Conservation (phyloP, 1,140 invertebrate species). For the Scaptomyza graminum region DNA sequence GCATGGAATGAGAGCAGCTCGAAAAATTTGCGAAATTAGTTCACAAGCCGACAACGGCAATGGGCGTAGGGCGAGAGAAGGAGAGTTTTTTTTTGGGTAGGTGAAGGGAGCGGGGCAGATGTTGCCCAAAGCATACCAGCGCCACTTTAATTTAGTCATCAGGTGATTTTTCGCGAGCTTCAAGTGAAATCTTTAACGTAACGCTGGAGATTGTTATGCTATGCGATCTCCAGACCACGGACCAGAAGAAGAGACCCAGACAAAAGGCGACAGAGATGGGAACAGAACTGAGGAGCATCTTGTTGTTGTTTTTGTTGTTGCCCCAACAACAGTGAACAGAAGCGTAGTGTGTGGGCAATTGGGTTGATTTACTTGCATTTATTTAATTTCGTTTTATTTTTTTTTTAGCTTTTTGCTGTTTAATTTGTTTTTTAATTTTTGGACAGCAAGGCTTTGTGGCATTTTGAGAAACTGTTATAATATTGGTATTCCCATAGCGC, state of each 20-base stretch:
- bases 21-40: conserved; percentile 83
- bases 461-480: conserved; percentile 19
- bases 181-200: conserved; percentile 83
- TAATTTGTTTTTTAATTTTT: conserved; percentile 15
- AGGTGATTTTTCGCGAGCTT: conserved; percentile 83
- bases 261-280: conserved; percentile 14
- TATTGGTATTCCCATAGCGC: background rate
- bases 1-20: conserved; percentile 80
- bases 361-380: conserved; percentile 46
- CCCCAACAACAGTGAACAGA: conserved; percentile 25
- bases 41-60: conserved; percentile 68
- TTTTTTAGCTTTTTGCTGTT: conserved; percentile 12
- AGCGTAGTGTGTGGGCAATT: conserved; percentile 54
- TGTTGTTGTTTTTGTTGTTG: conserved; percentile 1
- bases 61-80: conserved; percentile 1
- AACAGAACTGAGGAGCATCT: conserved; percentile 25
- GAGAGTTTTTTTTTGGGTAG: background rate
- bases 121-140: conserved; percentile 69
- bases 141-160: conserved; percentile 83
- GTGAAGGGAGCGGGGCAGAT: conserved; percentile 28
- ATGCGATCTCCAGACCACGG: conserved; percentile 42
- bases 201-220: conserved; percentile 81
- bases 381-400: conserved; percentile 4
- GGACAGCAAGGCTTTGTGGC: background rate
- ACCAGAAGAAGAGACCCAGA: background rate